Conservation (phyloP, 2,797 vertebrate genomes). For the Hippopotamyrus pictus region DNA sequence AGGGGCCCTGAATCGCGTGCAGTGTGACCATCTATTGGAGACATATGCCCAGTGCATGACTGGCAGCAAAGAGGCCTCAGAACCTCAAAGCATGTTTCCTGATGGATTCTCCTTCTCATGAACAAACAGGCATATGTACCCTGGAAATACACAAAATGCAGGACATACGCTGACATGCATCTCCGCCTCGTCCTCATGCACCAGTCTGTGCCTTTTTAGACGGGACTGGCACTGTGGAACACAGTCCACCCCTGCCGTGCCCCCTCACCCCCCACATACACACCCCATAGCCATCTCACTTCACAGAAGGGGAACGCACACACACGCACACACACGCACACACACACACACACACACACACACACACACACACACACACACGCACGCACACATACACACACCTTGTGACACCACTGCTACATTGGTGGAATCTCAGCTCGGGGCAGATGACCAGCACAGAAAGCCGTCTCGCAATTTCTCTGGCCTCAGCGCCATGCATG, state of each 20-base stretch:
- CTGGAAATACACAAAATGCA: not conserved
- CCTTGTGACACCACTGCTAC: not conserved
- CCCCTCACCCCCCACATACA: not conserved
- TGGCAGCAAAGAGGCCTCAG: not conserved
- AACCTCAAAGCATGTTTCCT: not conserved
- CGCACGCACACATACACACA: not conserved
- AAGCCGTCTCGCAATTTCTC: not conserved
- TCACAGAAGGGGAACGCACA: not conserved
- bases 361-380: too few relatives aligned
- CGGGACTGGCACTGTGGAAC: not conserved
- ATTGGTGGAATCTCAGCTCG: not conserved
- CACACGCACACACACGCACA: too few relatives aligned
- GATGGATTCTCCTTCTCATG: not conserved
- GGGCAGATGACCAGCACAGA: not conserved
- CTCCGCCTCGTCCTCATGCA: not conserved
- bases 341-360: too few relatives aligned
- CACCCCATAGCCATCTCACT: not conserved
- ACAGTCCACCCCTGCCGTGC: not conserved
- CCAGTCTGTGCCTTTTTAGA: not conserved
- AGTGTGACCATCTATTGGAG: not conserved
- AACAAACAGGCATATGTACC: not conserved
- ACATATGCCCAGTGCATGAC: not conserved
- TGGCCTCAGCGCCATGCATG: not conserved
- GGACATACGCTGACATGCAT: not conserved
- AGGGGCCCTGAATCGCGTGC: not conserved